Conservation (phyloP, 2,888 invertebrate species). For the Troglohyphantes excavatus region DNA sequence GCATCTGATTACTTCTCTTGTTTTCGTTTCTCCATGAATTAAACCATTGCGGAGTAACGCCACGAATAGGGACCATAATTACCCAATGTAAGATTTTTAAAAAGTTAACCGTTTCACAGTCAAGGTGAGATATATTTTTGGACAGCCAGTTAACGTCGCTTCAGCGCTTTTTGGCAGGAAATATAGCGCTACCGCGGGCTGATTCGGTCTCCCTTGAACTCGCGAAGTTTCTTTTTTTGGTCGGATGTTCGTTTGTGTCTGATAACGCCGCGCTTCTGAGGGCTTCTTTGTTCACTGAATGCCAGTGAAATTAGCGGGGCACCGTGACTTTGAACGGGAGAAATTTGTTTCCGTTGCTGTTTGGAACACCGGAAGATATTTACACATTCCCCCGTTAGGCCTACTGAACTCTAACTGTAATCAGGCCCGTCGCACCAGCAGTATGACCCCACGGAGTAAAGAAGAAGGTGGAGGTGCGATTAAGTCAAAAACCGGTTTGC, state of each 20-base stretch:
- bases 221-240: background rate
- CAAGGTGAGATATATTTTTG: background rate
- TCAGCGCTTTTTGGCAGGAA: background rate
- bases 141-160: background rate
- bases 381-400: too few relatives aligned
- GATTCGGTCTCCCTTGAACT: background rate
- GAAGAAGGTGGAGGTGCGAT: too few relatives aligned
- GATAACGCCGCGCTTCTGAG: background rate
- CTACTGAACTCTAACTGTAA: too few relatives aligned
- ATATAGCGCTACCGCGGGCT: background rate
- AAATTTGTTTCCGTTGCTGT: too few relatives aligned
- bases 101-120: background rate
- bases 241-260: background rate
- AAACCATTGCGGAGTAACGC: too few relatives aligned
- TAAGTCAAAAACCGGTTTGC: too few relatives aligned
- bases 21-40: too few relatives aligned
- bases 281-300: background rate
- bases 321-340: background rate
- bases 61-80: too few relatives aligned
- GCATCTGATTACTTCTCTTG: too few relatives aligned
- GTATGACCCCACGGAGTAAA: too few relatives aligned
- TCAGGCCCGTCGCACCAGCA: too few relatives aligned
- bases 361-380: too few relatives aligned
- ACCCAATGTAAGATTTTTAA: background rate
- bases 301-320: background rate